Conservation (phyloP, 2,113 vertebrate genomes). For the Sisor rabdophorus region DNA sequence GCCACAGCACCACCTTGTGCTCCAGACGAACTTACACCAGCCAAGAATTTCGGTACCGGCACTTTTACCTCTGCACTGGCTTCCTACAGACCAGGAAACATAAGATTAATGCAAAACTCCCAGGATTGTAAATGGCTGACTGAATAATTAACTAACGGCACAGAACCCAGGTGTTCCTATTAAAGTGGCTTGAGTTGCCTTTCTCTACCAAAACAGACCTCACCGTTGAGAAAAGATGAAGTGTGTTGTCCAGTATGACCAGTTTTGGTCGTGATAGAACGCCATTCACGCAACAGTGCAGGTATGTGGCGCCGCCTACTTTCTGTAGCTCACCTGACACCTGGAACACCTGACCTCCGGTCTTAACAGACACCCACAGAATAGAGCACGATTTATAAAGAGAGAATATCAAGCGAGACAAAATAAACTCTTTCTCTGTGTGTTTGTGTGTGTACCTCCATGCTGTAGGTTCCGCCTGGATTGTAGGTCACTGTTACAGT, state of each 20-base stretch:
- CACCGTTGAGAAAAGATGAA: constrained; percentile 89
- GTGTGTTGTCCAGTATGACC: constrained; percentile 78
- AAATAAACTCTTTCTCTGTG: too few species aligned
- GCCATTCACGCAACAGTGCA: constrained; percentile 82
- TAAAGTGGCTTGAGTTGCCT: too few species aligned
- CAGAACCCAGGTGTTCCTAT: neutral
- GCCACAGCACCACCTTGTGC: constrained; percentile 77
- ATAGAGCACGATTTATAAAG: neutral
- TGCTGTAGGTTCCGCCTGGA: constrained; percentile 81
- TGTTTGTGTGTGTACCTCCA: constrained; percentile 74
- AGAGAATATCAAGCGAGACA: neutral
- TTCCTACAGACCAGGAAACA: constrained; percentile 65
- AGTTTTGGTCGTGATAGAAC: constrained; percentile 77
- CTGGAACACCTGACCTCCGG: constrained; percentile 71
- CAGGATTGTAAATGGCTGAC: neutral
- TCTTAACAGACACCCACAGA: constrained; percentile 60
- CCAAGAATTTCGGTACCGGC: constrained; percentile 83
- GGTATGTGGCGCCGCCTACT: constrained; percentile 70
- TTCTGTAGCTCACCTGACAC: constrained; percentile 75
- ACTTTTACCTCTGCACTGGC: constrained; percentile 75
- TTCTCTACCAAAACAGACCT: constrained; percentile 21
- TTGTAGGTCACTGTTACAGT: constrained; percentile 78
- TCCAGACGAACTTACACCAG: constrained; percentile 67
- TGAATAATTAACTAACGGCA: neutral
- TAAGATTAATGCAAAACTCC: neutral